Percentiles rank a stretch among this genome's conserved stretches.
phyloP scores from a whole-genome alignment of 2,888 invertebrate genomes.

The Clanis bilineata region DNA sequence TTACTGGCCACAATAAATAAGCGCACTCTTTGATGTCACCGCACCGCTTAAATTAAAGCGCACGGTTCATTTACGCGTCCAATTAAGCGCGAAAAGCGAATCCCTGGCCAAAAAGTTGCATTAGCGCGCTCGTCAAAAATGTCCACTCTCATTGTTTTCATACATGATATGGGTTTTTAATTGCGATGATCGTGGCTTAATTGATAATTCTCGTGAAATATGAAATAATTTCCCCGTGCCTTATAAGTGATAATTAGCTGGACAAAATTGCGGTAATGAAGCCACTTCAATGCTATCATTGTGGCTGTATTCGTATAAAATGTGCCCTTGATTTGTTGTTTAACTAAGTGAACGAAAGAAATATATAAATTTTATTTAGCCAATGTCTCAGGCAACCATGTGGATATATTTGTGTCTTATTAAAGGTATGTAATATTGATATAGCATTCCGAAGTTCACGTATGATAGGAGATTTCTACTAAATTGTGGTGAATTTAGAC shows the following conservation, averaged over 20 bases:
- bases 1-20: slow-evolving; percentile 57
- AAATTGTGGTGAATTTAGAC: no score
- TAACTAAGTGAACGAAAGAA: background rate
- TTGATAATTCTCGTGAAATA: slow-evolving; percentile 7
- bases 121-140: slow-evolving; percentile 69
- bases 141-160: slow-evolving; percentile 66
- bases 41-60: slow-evolving; percentile 64
- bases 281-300: slow-evolving; percentile 9
- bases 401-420: no score
- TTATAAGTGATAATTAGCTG: background rate
- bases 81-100: slow-evolving; percentile 76
- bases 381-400: no score
- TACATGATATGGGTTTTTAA: slow-evolving; percentile 53
- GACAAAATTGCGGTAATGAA: slow-evolving; percentile 13
- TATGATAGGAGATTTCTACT: no score
- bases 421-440: no score
- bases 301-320: background rate
- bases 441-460: no score
- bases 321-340: background rate
- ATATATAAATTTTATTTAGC: no score
- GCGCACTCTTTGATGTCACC: slow-evolving; percentile 66
- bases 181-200: slow-evolving; percentile 8
- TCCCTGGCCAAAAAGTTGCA: slow-evolving; percentile 52
- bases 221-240: background rate
- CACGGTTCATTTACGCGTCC: slow-evolving; percentile 64